Percentiles rank a stretch among this genome's conserved stretches.
These are phyloP conservation scores for Tetragonula carbonaria DNA, from an alignment of 2,888 invertebrate genomes.

Conservation along the genomic window DNA sequence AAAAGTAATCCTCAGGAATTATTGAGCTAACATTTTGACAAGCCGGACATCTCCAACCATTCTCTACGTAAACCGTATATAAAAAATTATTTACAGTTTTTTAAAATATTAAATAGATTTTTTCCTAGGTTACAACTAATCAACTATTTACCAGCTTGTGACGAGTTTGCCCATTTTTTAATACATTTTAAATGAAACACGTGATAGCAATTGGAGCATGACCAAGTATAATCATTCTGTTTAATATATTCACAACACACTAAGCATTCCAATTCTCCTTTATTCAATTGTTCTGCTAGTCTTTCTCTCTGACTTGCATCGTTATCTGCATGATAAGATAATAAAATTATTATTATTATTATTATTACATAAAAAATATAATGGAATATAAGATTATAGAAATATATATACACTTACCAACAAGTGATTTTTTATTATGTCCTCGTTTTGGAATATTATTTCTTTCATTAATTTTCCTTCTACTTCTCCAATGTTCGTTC, in stretches of 20 bases:
- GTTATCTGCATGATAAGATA: slow-evolving; percentile 79
- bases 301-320: slow-evolving; percentile 92
- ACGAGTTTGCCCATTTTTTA: slow-evolving; percentile 95
- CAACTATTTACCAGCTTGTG: slow-evolving; percentile 84
- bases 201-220: slow-evolving; percentile 95
- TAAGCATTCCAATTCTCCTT: slow-evolving; percentile 94
- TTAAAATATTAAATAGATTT: background rate
- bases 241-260: slow-evolving; percentile 96
- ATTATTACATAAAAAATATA: background rate
- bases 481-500: slow-evolving; percentile 75
- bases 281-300: slow-evolving; percentile 92
- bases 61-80: slow-evolving; percentile 84
- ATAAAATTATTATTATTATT: background rate
- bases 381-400: background rate
- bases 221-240: slow-evolving; percentile 94
- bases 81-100: background rate
- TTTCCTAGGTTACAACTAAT: background rate
- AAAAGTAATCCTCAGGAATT: slow-evolving; percentile 92
- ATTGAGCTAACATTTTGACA: slow-evolving; percentile 93
- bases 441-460: slow-evolving; percentile 60
- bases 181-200: slow-evolving; percentile 96
- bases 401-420: slow-evolving; percentile 64
- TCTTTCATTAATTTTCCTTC: slow-evolving; percentile 61
- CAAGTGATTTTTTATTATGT: slow-evolving; percentile 70
- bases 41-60: slow-evolving; percentile 98